These are phyloP conservation scores for Fragum sueziense DNA, from an alignment of 2,888 invertebrate genomes.

Conservation along the genomic window DNA sequence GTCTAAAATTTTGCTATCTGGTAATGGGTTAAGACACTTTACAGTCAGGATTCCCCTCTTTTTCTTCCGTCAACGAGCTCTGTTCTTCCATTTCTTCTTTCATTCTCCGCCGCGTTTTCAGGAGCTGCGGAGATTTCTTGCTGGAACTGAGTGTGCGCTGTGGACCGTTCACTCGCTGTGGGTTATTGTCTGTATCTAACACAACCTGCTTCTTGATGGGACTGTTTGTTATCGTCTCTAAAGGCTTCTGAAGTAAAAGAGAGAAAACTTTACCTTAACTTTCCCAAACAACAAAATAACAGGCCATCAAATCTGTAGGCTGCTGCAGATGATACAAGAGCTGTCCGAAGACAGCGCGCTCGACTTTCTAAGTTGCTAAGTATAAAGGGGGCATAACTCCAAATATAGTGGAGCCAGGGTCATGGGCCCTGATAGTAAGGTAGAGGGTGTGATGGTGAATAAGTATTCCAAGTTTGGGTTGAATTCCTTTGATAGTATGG, in stretches of 20 bases:
- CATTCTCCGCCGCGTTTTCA: conserved; percentile 16
- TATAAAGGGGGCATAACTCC: too few relatives aligned
- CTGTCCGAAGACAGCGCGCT: too few relatives aligned
- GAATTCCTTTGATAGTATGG: too few relatives aligned
- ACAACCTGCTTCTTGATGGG: conserved; percentile 53
- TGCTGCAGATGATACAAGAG: too few relatives aligned
- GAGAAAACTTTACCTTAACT: too few relatives aligned
- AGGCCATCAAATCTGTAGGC: too few relatives aligned
- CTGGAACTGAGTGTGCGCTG: conserved; percentile 45
- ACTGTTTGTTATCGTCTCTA: conserved; percentile 65
- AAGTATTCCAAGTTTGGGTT: too few relatives aligned
- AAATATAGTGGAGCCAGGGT: too few relatives aligned
- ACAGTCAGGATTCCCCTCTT: conserved; percentile 39
- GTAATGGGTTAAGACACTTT: conserved; percentile 52
- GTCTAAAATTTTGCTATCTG: neutral
- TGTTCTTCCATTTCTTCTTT: conserved; percentile 31
- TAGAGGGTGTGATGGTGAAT: too few relatives aligned
- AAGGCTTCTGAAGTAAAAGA: conserved; percentile 35
- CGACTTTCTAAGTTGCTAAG: too few relatives aligned
- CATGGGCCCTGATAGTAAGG: too few relatives aligned
- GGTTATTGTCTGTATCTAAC: neutral
- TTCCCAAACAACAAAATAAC: too few relatives aligned
- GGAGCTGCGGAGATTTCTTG: conserved; percentile 36
- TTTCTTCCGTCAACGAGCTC: neutral
- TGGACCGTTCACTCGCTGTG: conserved; percentile 30